A percentile compares a stretch with the other conserved stretches of the same genome.
These are phyloP conservation scores for Philereme vetulata DNA, from an alignment of 2,888 invertebrate species.

Conservation along the genomic window DNA sequence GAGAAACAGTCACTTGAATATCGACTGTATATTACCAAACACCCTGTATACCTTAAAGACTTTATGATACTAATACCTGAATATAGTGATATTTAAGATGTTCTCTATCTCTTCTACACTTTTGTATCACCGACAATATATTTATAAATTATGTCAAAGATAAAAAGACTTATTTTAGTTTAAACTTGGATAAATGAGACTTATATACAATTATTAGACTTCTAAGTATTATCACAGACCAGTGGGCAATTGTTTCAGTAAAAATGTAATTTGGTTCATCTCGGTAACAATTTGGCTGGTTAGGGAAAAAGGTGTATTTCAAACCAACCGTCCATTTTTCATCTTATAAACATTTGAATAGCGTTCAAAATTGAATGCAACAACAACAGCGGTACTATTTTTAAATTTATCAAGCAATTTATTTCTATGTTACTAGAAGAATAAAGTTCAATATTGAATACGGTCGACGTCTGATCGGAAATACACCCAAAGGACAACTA, in stretches of 20 bases:
- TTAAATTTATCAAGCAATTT: no score
- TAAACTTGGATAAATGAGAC: slow-evolving; percentile 24
- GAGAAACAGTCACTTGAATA: no score
- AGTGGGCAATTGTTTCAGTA: slow-evolving; percentile 42
- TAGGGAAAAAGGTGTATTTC: slow-evolving; percentile 41
- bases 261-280: slow-evolving; percentile 31
- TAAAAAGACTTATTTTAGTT: slow-evolving; percentile 17
- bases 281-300: slow-evolving; percentile 63
- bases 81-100: no score
- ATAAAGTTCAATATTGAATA: not conserved
- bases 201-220: slow-evolving; percentile 28
- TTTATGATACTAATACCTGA: no score
- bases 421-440: not conserved
- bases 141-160: slow-evolving; percentile 21
- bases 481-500: slow-evolving; percentile 9
- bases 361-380: no score
- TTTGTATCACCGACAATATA: slow-evolving; percentile 19
- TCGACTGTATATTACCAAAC: no score
- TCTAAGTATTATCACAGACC: slow-evolving; percentile 63
- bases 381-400: no score
- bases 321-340: not conserved
- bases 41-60: no score
- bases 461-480: slow-evolving; percentile 6
- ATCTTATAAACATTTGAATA: no score
- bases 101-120: slow-evolving; percentile 7